These are phyloP conservation scores for Kobus ellipsiprymnus DNA, from an alignment of 2,113 vertebrate genomes.

Conservation along the genomic window DNA sequence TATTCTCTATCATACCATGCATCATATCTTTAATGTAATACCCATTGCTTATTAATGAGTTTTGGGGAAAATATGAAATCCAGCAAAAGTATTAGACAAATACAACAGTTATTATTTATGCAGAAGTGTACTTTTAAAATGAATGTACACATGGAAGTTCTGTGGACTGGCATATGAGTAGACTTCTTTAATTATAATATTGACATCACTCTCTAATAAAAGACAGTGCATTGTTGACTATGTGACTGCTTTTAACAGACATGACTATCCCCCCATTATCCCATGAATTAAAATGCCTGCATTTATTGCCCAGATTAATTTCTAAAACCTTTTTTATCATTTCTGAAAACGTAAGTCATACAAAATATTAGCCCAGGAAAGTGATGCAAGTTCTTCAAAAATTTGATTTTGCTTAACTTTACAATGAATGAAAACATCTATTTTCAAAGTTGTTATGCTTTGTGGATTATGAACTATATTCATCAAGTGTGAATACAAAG, in stretches of 20 bases:
- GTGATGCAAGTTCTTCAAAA: constrained; percentile 39
- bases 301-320: constrained; percentile 71
- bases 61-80: constrained; percentile 22
- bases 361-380: constrained; percentile 56
- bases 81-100: constrained; percentile 38
- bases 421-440: constrained; percentile 14
- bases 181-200: constrained; percentile 73
- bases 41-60: neutral
- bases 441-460: constrained; percentile 34
- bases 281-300: constrained; percentile 68
- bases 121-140: constrained; percentile 52
- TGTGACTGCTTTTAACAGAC: constrained; percentile 72
- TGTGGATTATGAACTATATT: neutral
- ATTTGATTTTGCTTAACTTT: constrained; percentile 1
- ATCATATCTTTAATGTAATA: constrained; percentile 43
- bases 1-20: neutral
- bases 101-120: constrained; percentile 25
- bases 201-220: constrained; percentile 72
- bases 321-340: constrained; percentile 57
- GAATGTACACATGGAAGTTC: constrained; percentile 47
- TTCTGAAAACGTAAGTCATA: constrained; percentile 55
- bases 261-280: constrained; percentile 59
- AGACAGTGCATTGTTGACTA: constrained; percentile 65
- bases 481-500: neutral
- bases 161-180: constrained; percentile 54